These are phyloP conservation scores for Furcula furcula DNA, from an alignment of 2,888 invertebrate genomes.

Conservation along the genomic window DNA sequence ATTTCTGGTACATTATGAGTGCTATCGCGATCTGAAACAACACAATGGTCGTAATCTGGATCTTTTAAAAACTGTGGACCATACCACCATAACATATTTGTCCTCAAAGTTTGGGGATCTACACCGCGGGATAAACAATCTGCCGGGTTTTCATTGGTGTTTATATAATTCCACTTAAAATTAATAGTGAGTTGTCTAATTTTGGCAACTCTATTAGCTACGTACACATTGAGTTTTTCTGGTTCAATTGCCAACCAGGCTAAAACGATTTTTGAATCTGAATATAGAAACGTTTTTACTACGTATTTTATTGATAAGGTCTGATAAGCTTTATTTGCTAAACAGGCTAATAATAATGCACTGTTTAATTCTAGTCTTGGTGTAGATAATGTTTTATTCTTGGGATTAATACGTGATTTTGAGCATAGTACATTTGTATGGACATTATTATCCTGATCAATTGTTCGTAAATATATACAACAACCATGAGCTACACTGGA, in stretches of 20 bases:
- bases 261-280: not conserved
- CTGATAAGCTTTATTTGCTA: not conserved
- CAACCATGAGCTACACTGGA: not conserved
- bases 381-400: not conserved
- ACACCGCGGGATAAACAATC: not conserved
- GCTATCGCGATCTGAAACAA: too few relatives aligned
- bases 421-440: not conserved
- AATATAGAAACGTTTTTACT: not conserved
- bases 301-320: not conserved
- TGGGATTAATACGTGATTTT: not conserved
- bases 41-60: not conserved
- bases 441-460: not conserved
- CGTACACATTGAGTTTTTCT: not conserved
- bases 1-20: too few relatives aligned
- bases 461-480: not conserved
- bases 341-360: not conserved
- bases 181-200: too few relatives aligned
- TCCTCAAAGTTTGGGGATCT: not conserved
- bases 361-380: not conserved
- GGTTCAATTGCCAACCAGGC: not conserved
- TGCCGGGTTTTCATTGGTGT: not conserved
- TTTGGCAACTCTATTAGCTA: not conserved
- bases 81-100: not conserved
- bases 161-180: not conserved
- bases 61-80: not conserved